Evolutionary conservation across 1,140 invertebrate genomes (phyloP).

Genomic region (Caerostris darwini): DNA sequence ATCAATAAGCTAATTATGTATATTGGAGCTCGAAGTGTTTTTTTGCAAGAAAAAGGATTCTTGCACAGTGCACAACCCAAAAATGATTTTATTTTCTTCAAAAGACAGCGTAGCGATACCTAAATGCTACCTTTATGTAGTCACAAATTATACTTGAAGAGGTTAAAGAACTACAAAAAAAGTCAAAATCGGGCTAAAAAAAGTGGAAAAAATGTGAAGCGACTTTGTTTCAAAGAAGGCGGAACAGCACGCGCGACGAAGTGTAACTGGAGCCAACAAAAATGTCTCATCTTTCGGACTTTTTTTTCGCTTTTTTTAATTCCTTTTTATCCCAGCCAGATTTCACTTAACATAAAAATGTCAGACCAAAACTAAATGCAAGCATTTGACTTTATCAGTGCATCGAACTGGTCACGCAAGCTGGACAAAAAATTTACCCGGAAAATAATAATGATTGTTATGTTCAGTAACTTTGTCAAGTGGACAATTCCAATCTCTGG

Average conservation of each 20-base stretch:
- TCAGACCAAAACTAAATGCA: slow-evolving; percentile 42
- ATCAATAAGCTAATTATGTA: slow-evolving; percentile 1
- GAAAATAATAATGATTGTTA: slow-evolving; percentile 34
- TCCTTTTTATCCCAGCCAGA: not conserved
- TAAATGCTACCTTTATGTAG: not conserved
- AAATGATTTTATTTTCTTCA: not conserved
- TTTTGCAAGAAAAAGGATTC: not conserved
- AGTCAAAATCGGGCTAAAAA: slow-evolving; percentile 6
- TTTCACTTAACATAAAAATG: slow-evolving; percentile 40
- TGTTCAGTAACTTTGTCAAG: not conserved
- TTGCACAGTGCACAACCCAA: not conserved
- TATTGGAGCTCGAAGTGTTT: not conserved
- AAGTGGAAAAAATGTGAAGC: not conserved
- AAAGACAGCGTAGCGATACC: not conserved
- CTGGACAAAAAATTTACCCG: not conserved
- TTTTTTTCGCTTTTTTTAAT: slow-evolving; percentile 5
- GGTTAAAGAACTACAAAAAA: slow-evolving; percentile 55
- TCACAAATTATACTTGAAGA: slow-evolving; percentile 37
- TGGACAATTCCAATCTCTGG: too few species aligned
- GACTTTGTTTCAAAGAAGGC: slow-evolving; percentile 67
- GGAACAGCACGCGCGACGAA: slow-evolving; percentile 63
- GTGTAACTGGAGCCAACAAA: slow-evolving; percentile 62
- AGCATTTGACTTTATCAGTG: slow-evolving; percentile 38
- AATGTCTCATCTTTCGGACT: slow-evolving; percentile 39
- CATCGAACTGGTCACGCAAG: slow-evolving; percentile 49